Percentiles rank a stretch among this genome's conserved stretches.
Conservation (phyloP, 2,113 vertebrate genomes). For the Panthera uncia region DNA sequence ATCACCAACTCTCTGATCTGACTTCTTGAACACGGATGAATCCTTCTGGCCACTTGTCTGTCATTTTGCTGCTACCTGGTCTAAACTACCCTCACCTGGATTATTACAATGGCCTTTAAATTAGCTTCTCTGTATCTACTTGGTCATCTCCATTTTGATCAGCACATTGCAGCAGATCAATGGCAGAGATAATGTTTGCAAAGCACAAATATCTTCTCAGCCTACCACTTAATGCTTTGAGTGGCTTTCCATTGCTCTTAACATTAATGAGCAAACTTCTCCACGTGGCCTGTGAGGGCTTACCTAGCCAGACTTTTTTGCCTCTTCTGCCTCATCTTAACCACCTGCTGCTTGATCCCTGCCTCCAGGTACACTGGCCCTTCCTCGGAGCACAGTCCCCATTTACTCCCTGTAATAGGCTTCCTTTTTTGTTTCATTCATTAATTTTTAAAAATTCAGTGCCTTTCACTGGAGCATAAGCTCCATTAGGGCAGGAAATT, state of each 20-base stretch:
- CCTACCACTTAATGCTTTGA: neutral
- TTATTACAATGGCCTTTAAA: neutral
- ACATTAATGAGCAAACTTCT: neutral
- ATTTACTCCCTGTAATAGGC: neutral
- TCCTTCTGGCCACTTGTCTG: neutral
- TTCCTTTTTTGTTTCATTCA: neutral
- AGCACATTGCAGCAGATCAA: neutral
- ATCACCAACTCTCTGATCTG: neutral
- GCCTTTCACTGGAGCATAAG: neutral
- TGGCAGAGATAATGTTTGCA: neutral
- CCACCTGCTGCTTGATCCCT: neutral
- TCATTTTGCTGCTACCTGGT: neutral
- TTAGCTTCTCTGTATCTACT: neutral
- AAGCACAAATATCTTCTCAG: neutral
- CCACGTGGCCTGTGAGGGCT: neutral
- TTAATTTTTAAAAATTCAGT: neutral
- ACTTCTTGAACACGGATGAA: rapidly evolving
- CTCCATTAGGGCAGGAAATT: neutral
- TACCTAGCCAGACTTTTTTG: neutral
- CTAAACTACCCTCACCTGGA: neutral
- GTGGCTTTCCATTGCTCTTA: neutral
- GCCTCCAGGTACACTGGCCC: neutral
- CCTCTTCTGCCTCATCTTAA: neutral
- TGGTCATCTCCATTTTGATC: neutral
- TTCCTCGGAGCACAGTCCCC: neutral